Percentiles rank a stretch among this genome's conserved stretches.
Conservation (phyloP, 2,888 invertebrate species). For the Hydrotaea diabolus region DNA sequence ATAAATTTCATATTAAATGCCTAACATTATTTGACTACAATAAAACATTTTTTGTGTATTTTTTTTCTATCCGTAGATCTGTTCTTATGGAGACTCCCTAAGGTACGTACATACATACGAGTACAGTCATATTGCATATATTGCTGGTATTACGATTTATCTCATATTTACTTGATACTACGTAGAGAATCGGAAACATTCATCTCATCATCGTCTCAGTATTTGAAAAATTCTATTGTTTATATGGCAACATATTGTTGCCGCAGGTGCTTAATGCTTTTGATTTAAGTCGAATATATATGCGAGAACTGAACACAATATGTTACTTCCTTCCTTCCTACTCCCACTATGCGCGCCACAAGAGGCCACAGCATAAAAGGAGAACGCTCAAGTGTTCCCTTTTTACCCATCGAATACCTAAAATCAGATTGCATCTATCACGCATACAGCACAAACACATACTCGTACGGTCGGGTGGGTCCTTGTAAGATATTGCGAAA, state of each 20-base stretch:
- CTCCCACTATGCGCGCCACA: neutral
- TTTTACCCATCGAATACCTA: conserved; percentile 29
- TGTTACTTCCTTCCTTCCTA: conserved; percentile 40
- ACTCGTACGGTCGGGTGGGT: neutral
- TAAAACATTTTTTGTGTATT: no score
- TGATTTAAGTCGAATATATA: conserved; percentile 55
- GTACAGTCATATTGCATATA: neutral
- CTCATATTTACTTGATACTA: conserved; percentile 1
- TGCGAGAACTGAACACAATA: conserved; percentile 41
- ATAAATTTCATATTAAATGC: no score
- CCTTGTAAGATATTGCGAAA: conserved; percentile 36
- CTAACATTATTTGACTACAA: no score
- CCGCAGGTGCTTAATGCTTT: conserved; percentile 67
- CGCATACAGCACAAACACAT: neutral
- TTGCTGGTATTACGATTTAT: conserved; percentile 1
- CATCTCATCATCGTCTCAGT: conserved; percentile 9
- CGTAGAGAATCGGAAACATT: neutral
- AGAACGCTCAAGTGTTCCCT: conserved; percentile 22
- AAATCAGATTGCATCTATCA: conserved; percentile 25
- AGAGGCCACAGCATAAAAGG: neutral
- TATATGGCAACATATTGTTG: conserved; percentile 62
- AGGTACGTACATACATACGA: no score
- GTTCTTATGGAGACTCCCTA: no score
- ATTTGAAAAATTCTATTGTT: conserved; percentile 49
- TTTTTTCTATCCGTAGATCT: no score